phyloP scores from a whole-genome alignment of 2,888 invertebrate genomes.

The Morinoia aosen region DNA sequence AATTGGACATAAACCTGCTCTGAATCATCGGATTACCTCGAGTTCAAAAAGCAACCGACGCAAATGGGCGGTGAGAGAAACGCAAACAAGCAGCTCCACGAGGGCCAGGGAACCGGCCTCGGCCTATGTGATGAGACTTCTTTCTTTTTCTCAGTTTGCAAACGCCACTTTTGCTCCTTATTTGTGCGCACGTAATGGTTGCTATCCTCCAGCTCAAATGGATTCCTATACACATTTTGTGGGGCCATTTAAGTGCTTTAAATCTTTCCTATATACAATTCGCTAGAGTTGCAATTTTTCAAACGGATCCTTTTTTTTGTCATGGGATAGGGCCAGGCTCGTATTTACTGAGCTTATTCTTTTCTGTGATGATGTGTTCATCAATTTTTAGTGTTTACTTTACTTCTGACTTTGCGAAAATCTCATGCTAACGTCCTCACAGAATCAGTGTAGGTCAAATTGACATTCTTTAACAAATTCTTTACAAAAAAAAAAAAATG shows the following conservation, averaged over 20 bases:
- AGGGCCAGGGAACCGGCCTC: not conserved
- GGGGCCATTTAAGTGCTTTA: not conserved
- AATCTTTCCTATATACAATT: not conserved
- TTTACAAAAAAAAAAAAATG: too few species aligned
- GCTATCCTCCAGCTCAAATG: not conserved
- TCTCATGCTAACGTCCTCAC: too few species aligned
- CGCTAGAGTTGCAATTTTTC: not conserved
- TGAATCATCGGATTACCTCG: slow-evolving; percentile 49
- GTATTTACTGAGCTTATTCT: too few species aligned
- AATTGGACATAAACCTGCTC: slow-evolving; percentile 40
- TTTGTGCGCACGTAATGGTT: not conserved
- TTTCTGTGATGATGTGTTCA: too few species aligned
- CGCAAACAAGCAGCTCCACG: slow-evolving; percentile 1
- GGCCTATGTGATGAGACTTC: not conserved
- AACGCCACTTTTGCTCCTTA: not conserved
- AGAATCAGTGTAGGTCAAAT: too few species aligned
- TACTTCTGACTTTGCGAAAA: too few species aligned
- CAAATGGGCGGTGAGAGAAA: slow-evolving; percentile 38
- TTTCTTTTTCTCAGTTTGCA: not conserved
- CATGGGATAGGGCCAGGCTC: too few species aligned
- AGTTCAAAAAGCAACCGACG: slow-evolving; percentile 45
- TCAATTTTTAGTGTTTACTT: too few species aligned
- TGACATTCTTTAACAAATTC: too few species aligned
- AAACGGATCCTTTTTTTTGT: too few species aligned
- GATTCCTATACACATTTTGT: not conserved